Evolutionary conservation across 2,888 invertebrate species (phyloP), one percentile per base, ranked within the genome.

Genomic region (Eristalis arbustorum): DNA sequence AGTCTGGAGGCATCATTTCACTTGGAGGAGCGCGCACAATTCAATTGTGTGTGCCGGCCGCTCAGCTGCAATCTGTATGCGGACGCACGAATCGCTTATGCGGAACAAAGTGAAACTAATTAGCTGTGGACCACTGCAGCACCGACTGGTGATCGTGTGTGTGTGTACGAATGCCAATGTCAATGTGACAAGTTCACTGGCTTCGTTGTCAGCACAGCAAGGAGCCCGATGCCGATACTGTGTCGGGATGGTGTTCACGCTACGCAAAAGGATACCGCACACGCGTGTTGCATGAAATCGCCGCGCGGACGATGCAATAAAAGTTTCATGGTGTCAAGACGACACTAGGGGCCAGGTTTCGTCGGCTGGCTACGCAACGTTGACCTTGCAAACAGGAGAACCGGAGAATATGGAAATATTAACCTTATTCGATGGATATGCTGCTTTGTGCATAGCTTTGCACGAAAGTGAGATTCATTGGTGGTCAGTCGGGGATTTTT

Each of bases 71-170:
- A 87, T 78, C 74, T 69, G 59, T 87, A 87, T 87, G 82, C 82
- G 64, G 69, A 69, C 69, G 82, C 85, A 87, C 82, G 85, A 49
- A 42, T 78, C 85, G 69, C 66, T 87, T 78, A 82, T 74, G 78
- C 82, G 85, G 80, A 85, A 87, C 81, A 77, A 78, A 87, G 73
- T 77, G 81, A 69, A 85, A 81, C 84, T 85, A 80, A 81, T 85
- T 83, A 87, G 59, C 42, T 42, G 67, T 75, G 67, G 42, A 61
- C 75, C 67, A 42, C 67, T 42, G 75, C 57, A 49, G 31, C 31
- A 31, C 31, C 25, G 3, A 14, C 25, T 34, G 56, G 37, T 34
- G 63, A 5, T 11, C 22, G 31, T 11, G 1, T 34, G 63, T 34
- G 63, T 11, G 13, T 28, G 37, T 6, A 8, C 63, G 31, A 31